These are phyloP conservation scores for Drosophila merina DNA, from an alignment of 2,888 invertebrate genomes.

Conservation along the genomic window DNA sequence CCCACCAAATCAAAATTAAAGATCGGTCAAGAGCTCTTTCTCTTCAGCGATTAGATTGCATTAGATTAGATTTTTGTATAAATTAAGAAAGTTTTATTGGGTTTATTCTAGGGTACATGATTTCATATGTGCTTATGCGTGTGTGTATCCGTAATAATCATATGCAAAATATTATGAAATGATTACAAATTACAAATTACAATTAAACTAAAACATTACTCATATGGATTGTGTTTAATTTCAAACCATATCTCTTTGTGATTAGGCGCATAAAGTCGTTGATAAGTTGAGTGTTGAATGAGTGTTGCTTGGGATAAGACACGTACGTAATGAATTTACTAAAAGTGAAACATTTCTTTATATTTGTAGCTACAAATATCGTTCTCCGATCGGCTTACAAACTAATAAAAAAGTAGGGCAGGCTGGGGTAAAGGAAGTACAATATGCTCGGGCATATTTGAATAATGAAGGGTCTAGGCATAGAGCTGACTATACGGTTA, in stretches of 20 bases:
- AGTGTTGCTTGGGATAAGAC: conserved; percentile 58
- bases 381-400: conserved; percentile 33
- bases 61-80: conserved; percentile 47
- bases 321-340: conserved; percentile 67
- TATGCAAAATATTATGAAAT: conserved; percentile 61
- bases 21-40: neutral
- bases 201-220: conserved; percentile 67
- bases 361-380: conserved; percentile 49
- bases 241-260: conserved; percentile 31
- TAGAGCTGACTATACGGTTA: conserved; percentile 39
- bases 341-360: conserved; percentile 54
- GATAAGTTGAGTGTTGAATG: conserved; percentile 61
- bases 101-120: conserved; percentile 71
- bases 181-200: conserved; percentile 71
- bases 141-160: conserved; percentile 18
- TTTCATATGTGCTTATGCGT: conserved; percentile 50
- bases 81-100: conserved; percentile 64
- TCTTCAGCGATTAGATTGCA: neutral
- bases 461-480: conserved; percentile 15
- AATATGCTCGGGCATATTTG: conserved; percentile 2
- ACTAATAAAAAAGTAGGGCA: conserved; percentile 26
- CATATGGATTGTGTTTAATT: conserved; percentile 45
- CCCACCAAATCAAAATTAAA: conserved; percentile 19
- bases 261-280: conserved; percentile 72
- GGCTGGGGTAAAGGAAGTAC: neutral